Evolutionary conservation across 2,797 vertebrate genomes (phyloP), one percentile per base, ranked within the genome.

Genomic region (Zonotrichia albicollis): DNA sequence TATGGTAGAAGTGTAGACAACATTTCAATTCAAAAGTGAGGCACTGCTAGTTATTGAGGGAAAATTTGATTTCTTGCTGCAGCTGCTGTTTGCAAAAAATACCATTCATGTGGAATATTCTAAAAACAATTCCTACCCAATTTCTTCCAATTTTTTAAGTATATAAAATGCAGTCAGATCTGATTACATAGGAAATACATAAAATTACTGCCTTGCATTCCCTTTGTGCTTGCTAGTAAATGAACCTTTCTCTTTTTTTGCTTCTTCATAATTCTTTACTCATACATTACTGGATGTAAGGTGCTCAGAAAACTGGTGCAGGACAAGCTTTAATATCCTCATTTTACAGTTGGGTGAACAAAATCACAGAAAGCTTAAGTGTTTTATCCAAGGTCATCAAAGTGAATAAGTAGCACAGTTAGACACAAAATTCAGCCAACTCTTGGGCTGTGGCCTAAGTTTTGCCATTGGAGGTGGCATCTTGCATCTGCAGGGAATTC

Each of bases 261-360:
- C n/a, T 86, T 50, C 40, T 67, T 71, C 62, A 58, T 89, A 61
- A 55, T 86, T 55, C 93, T 93, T 79, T 55, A 73, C 45, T 89
- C 22, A 30, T 13, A 12, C 10, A 40, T 8, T 46, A 30, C 32
- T 79, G 7, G 57, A 53, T 74, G 75, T 71, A n/a, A 65, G 42
- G 45, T 74, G 42, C 64, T 87, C 38, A 77, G 46, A 66, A 93
- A 78, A 22, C 42, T 84, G 46, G 65, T 67, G n/a, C 43, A 87
- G 75, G 91, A 43, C 83, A 90, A 85, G 27, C 32, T 82, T 89
- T 94, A 74, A 84, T 90, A 55, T 90, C 81, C 77, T 93, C 64
- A 84, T 95, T 95, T 94, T 95, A 83, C 68, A 73, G 53, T 0
- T 87, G 86, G 15, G 32, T 89, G 65, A 89, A 64, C 74, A 90